Evolutionary conservation across 2,888 invertebrate species (phyloP), one percentile per base, ranked within the genome.

Genomic region (Synanthedon formicaeformis): DNA sequence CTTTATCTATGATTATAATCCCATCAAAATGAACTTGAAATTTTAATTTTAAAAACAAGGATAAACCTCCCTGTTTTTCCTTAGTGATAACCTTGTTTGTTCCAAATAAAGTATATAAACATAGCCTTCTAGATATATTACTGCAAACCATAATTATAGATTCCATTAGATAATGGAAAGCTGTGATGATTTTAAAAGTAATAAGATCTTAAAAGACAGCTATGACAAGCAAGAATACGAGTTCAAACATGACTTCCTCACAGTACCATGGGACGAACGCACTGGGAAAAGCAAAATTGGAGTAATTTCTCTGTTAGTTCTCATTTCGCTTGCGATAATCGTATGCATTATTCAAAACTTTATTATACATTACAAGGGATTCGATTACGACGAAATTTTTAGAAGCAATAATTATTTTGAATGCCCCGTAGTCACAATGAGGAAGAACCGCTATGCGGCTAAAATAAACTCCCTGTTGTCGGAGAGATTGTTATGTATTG

Each of bases 191-290:
- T 13, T 13, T 45, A 45, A 45, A 45, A 14, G n/a, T 13, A 45
- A 45, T 45, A 45, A 45, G 13, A 45, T 45, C n/a, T 13, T 45
- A 13, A 45, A 6, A 45, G 45, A 45, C 8, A 45, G 45, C 45
- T 45, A 45, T 8, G 14, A 45, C 8, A 14, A 13, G 14, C 45
- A 45, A 13, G 45, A 45, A 2, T n/a, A 14, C 45, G 14, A 45
- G 41, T 52, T 40, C 40, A 23, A 52, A 50, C 50, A 23, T 41
- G 18, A 41, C 23, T 52, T 52, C 16, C 14, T 52, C 6, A 23
- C 49, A 23, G 23, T 52, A n/a, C 52, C 52, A n/a, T 52, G 52
- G 52, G 52, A 52, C 14, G 48, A 52, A n/a, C 49, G 52, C 11
- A 50, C 50, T 11, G 50, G 50, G 16, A 18, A 40, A 13, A 52